Percentiles rank a stretch among this genome's conserved stretches.
Evolutionary conservation across 2,113 vertebrate genomes (phyloP).

Genomic region (Tricholaema leucomelas): DNA sequence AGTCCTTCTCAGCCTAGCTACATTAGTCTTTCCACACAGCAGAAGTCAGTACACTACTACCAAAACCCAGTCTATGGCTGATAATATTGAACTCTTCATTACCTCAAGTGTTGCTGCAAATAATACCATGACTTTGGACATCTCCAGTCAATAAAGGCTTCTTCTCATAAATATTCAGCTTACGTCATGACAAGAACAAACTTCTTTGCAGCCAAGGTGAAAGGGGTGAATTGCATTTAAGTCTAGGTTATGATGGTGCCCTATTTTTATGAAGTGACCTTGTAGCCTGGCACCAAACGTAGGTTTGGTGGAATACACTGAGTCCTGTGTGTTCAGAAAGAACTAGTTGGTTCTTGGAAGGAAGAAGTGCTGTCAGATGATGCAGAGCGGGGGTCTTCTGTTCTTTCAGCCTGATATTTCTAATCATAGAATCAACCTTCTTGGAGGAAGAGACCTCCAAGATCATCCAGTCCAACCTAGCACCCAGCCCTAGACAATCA

Average conservation of each 20-base stretch:
- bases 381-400: not conserved
- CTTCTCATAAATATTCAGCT: slow-evolving; percentile 55
- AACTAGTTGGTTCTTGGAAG: not conserved
- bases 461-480: no score
- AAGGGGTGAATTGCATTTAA: slow-evolving; percentile 11
- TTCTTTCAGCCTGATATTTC: not conserved
- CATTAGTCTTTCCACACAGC: slow-evolving; percentile 23
- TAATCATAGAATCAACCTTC: no score
- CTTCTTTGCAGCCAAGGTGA: slow-evolving; percentile 41
- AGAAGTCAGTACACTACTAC: not conserved
- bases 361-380: not conserved
- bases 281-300: not conserved
- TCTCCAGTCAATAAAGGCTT: not conserved
- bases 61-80: slow-evolving; percentile 36
- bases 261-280: slow-evolving; percentile 23
- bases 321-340: not conserved
- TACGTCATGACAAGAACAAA: not conserved
- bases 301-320: not conserved
- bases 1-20: slow-evolving; percentile 55
- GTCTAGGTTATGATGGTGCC: slow-evolving; percentile 23
- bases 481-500: no score
- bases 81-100: slow-evolving; percentile 51
- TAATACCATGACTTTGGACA: slow-evolving; percentile 26
- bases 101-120: slow-evolving; percentile 59
- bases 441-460: no score